Evolutionary conservation across 2,888 invertebrate species (phyloP), one percentile per base, ranked within the genome.

Genomic region (Caenorhabditis doughertyi): DNA sequence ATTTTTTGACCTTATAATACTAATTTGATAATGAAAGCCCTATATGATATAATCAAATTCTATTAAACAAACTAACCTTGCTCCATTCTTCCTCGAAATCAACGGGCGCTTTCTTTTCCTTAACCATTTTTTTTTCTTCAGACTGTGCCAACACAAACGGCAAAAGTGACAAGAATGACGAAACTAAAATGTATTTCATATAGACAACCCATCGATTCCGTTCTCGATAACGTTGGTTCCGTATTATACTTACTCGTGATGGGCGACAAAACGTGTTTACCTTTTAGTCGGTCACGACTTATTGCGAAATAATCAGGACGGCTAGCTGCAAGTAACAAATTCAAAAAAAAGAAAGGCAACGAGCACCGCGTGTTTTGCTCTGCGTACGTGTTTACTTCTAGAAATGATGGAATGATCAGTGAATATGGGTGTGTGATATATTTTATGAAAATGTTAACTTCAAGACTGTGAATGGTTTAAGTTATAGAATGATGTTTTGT

Each of bases 81-180:
- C 70, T 56, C 81, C 81, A 81, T 47, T 81, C 76, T 55, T 81
- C 81, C 7, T 81, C 81, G 32, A 81, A 81, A 55, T 81, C 81
- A 13, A 74, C 21, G 1, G 65, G 79, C 23, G 79, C 71, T 44
- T 70, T 70, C n/a, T n/a, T n/a, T n/a, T n/a, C n/a, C n/a, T n/a
- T n/a, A 9, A 35, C 42, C 53, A 62, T 68, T 49, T 49, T 21
- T n/a, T n/a, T n/a, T n/a, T 64, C 32, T 13, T 25, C 44, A 42
- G 67, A 47, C 23, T 21, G 39, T 64, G 55, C 56, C 53, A 47
- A 21, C 32, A 47, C 68, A 32, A 25, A 13, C 21, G 68, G 39
- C 29, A 60, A 68, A 53, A 79, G 13, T 58, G 70, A 62, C 32
- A 65, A 65, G 42, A 79, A 29, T 65, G 53, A 65, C 65, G 42